Conservation (phyloP, 2,113 vertebrate species). For the Mesembrinibis cayennensis region DNA sequence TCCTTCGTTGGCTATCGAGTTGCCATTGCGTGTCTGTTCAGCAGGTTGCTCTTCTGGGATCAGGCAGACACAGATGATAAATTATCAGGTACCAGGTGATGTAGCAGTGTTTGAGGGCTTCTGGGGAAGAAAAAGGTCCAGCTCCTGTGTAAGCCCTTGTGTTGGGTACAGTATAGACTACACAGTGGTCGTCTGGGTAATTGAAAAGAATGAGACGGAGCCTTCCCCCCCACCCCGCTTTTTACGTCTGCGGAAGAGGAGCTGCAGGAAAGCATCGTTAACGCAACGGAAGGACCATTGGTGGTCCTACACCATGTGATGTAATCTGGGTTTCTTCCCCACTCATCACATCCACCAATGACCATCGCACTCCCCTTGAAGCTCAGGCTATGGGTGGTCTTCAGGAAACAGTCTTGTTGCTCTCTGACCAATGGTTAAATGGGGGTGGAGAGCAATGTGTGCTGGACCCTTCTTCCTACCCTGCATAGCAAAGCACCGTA, state of each 20-base stretch:
- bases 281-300: not conserved
- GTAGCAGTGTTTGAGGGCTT: not conserved
- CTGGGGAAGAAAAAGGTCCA: not conserved
- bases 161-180: not conserved
- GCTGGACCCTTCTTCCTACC: not conserved
- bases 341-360: not conserved
- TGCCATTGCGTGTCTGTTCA: not conserved
- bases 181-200: not conserved
- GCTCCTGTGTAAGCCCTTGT: not conserved
- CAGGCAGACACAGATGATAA: not conserved
- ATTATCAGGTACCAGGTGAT: not conserved
- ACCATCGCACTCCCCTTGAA: fast-evolving
- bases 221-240: not conserved
- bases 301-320: not conserved
- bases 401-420: fast-evolving
- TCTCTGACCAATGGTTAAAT: fast-evolving
- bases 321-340: not conserved
- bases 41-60: not conserved
- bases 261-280: not conserved
- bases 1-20: not conserved
- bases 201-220: not conserved
- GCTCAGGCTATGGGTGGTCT: not conserved
- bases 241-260: not conserved
- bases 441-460: not conserved
- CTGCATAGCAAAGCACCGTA: not conserved